These are phyloP conservation scores for Liparis tanakae DNA, from an alignment of 2,797 vertebrate genomes.

Conservation along the genomic window DNA sequence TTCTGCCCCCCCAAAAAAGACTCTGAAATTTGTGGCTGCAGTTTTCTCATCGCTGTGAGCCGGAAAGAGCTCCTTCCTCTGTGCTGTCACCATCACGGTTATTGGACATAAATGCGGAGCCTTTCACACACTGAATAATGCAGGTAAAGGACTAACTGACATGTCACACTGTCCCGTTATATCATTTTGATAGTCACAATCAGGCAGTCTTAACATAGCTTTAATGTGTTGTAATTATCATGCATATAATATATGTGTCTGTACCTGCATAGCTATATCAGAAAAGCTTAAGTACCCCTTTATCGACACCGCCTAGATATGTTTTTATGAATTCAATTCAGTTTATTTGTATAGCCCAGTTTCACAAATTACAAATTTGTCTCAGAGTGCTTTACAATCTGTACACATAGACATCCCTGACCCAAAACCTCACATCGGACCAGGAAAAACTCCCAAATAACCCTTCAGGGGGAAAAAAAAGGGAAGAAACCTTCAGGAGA, in stretches of 20 bases:
- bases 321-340: too few species aligned
- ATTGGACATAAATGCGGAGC: slow-evolving; percentile 28
- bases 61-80: slow-evolving; percentile 32
- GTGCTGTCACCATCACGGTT: slow-evolving; percentile 32
- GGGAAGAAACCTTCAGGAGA: too few species aligned
- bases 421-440: too few species aligned
- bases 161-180: slow-evolving; percentile 16
- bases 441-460: too few species aligned
- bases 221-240: neutral
- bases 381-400: too few species aligned
- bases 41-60: slow-evolving; percentile 36
- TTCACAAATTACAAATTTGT: too few species aligned
- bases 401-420: too few species aligned
- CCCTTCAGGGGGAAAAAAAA: too few species aligned
- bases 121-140: slow-evolving; percentile 28
- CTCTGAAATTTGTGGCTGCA: slow-evolving; percentile 44
- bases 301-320: neutral
- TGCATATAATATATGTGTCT: neutral
- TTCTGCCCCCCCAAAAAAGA: slow-evolving; percentile 44
- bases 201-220: neutral
- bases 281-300: neutral
- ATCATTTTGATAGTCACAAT: slow-evolving; percentile 15
- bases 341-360: too few species aligned
- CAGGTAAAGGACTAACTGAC: slow-evolving; percentile 11
- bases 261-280: neutral